Base-by-base conservation (phyloP, 2,113 vertebrate genomes). In the Rhabdornis inornatus region DNA sequence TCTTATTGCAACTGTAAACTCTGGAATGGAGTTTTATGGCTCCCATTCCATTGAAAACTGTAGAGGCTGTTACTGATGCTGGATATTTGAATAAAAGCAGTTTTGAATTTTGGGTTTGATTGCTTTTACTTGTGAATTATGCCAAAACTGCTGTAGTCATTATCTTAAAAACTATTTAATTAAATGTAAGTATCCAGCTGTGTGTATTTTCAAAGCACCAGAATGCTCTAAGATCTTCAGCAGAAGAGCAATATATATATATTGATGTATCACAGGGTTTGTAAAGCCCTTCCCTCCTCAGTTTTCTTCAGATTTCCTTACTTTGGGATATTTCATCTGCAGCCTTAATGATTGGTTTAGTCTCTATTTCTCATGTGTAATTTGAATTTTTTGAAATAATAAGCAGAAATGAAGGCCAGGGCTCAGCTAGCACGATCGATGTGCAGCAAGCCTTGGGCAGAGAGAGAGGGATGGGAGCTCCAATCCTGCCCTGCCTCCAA, bases 161-260 rank as follows among this genome's bases (percentile, higher is more conserved):
- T 95, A 95, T 52, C 91, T 89, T 92, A 19, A 94, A 94, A 96
- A 66, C 92, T 92, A 78, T 93, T 97, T 92, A 93, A 94, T 94
- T 94, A 90, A 92, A 90, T 92, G 30, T 74, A 84, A 97, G 89
- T 77, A 89, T 93, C 91, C 79, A 94, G 65, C 92, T 97, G 94
- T 89, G 92, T 63, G 47, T 53, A 70, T 89, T 89, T 94, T 66
- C 86, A 50, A 78, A 96, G 94, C 93, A 69, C 65, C 68, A 52
- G 56, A 79, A 60, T 35, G 39, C 40, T 84, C 50, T 7, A 74
- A 74, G 79, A 83, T 57, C 63, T 76, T 42, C 79, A 93, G 69
- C 31, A 76, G 82, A 85, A 91, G 10, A 87, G n/a, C 10, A 20
- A 50, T 66, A 50, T 66, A 50, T 66, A 50, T 74, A 11, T 33